Percentiles rank a stretch among this genome's conserved stretches.
Evolutionary conservation across 2,888 invertebrate species (phyloP).

Genomic region (Halictus ligatus): DNA sequence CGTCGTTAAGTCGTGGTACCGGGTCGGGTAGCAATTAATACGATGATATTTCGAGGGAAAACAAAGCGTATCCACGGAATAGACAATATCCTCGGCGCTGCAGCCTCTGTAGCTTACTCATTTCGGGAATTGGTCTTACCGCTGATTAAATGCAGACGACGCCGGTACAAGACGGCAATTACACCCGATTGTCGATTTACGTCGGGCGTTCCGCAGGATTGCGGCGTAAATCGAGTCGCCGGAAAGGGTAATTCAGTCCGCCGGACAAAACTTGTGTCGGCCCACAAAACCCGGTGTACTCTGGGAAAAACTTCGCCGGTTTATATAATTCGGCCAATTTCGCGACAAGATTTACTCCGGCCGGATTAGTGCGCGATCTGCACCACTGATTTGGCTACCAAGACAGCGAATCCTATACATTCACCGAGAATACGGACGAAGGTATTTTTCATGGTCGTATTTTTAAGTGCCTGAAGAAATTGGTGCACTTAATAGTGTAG

Average conservation of each 20-base stretch:
- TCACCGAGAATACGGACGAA: no score
- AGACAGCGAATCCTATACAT: no score
- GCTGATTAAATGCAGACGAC: constrained; percentile 38
- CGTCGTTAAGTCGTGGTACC: background rate
- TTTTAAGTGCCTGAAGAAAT: no score
- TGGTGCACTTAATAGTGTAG: no score
- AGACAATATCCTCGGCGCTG: background rate
- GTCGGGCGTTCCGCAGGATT: constrained; percentile 17
- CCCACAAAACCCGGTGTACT: background rate
- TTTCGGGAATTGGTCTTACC: constrained; percentile 29
- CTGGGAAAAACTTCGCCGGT: background rate
- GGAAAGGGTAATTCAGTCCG: constrained; percentile 20
- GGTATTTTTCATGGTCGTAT: no score
- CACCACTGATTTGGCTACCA: no score
- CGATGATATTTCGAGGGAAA: constrained; percentile 10
- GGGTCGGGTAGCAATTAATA: background rate
- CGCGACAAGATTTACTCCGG: background rate
- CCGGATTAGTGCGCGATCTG: background rate
- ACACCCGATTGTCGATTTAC: constrained; percentile 31
- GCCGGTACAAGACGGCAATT: constrained; percentile 30
- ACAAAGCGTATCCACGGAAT: background rate
- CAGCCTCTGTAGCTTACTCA: background rate
- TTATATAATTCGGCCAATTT: background rate
- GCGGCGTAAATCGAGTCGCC: constrained; percentile 16
- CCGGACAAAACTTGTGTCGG: background rate